Evolutionary conservation across 2,797 vertebrate species (phyloP), one percentile per base, ranked within the genome.

Genomic region (Paramormyrops hopkinsi): DNA sequence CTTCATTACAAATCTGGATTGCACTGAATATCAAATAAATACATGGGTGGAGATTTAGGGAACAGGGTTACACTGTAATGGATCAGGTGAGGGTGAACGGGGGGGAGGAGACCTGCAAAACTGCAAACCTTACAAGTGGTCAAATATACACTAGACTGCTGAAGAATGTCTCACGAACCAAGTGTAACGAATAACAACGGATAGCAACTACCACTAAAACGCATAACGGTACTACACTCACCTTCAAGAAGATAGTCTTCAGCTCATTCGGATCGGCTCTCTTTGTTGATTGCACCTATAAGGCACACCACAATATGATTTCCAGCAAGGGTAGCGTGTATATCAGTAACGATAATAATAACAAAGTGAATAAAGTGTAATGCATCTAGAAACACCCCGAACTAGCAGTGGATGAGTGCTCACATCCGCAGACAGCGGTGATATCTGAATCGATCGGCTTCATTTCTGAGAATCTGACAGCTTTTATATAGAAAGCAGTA

Each of bases 201-300:
- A 9, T 9, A 51, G 44, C 22, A 85, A 50, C 22, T 2, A 85
- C 82, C 44, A 25, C 44, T 29, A 85, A 85, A 85, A 51, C 44
- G n/a, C 46, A 48, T 3, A 17, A 33, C 22, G 50, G 22, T 56
- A 29, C 48, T 86, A 7, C 51, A 41, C 96, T 97, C 97, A 99
- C 98, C 98, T 98, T 96, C 79, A 98, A 94, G 93, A 99, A 99
- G 92, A 99, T 95, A 92, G 65, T 94, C 93, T 97, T 97, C 89
- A 99, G 95, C 89, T 98, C 97, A 91, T 94, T 94, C n/a, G 97
- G 97, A 93, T 99, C 97, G 17, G 96, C 98, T 96, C 98, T 95
- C 95, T 96, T 97, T 89, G 97, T 97, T 53, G 95, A 93, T 88
- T 98, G 97, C 93, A 98, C 97, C 97, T 97, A 92, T 86, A 96